Evolutionary conservation across 2,888 invertebrate species (phyloP), one percentile per base, ranked within the genome.

Genomic region (Tiphia femorata): DNA sequence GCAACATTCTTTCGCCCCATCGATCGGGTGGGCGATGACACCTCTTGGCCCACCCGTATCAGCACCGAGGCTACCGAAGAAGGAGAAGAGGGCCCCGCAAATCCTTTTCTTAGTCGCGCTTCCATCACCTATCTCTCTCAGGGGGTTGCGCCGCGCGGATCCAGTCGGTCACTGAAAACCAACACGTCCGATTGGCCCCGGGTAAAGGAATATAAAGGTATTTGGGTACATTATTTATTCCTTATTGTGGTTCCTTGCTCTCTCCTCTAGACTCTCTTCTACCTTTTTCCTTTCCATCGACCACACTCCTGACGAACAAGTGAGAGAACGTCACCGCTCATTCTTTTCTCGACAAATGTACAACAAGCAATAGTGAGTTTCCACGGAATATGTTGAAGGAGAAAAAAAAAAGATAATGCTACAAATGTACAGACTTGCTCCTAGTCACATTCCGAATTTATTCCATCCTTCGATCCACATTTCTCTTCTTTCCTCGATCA

Each of bases 121-220:
- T 71, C 71, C 77, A 70, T 79, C 80, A 60, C 79, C 77, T 64
- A 74, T 78, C 62, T 73, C 43, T 54, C 62, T 75, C 75, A n/a
- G 54, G 78, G 76, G 56, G 73, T 74, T 67, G 70, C 67, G 60
- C 64, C 64, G 59, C 53, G 67, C 38, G 53, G 56, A 49, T 71
- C 71, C 70, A 65, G 71, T 71, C 54, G 81, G 80, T n/a, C 69
- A 80, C 81, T 81, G 74, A 68, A 70, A 69, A 73, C 72, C 73
- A 74, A 73, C 73, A 73, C 70, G 74, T 70, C 72, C 70, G 60
- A 73, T 73, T 73, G 73, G 72, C 72, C 73, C 72, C 73, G 61
- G 53, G 49, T 56, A 61, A 44, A 46, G 61, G 50, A 40, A 70
- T 49, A 64, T 42, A 60, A n/a, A n/a, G n/a, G n/a, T n/a, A n/a